Evolutionary conservation across 2,797 vertebrate genomes (phyloP).

Genomic region (Pangasius krempfi): DNA sequence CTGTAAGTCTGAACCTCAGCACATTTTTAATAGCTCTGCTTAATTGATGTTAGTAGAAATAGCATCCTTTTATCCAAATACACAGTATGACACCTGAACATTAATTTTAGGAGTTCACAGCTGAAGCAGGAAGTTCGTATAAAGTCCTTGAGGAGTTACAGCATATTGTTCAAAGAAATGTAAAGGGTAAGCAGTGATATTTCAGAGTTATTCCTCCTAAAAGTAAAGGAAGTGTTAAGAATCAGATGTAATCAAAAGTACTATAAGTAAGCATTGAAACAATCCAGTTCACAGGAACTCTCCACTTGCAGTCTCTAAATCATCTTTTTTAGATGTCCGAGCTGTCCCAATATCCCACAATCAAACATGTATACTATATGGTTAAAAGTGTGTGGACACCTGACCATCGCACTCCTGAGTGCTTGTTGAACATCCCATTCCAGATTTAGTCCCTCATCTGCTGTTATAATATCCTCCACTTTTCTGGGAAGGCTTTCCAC

Average conservation of each 20-base stretch:
- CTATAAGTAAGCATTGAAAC: conserved; percentile 35
- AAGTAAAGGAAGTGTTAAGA: neutral
- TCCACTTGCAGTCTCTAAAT: neutral
- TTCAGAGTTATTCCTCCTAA: neutral
- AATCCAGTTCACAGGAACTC: conserved; percentile 29
- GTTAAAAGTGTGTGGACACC: neutral
- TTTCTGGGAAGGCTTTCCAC: neutral
- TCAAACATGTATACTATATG: neutral
- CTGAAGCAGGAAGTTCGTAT: conserved; percentile 5
- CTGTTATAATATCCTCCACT: neutral
- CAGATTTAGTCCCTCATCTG: neutral
- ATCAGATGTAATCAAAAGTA: conserved; percentile 59
- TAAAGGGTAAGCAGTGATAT: neutral
- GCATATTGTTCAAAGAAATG: neutral
- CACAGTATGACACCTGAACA: neutral
- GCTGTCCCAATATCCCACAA: neutral
- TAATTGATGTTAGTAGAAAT: neutral
- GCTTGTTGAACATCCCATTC: neutral
- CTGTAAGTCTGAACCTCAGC: neutral
- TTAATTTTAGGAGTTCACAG: conserved; percentile 7
- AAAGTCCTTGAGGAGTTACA: conserved; percentile 18
- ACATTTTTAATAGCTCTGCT: neutral
- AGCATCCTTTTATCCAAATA: neutral
- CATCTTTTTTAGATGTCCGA: neutral
- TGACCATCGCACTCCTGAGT: no score